Evolutionary conservation across 2,797 vertebrate species (phyloP).

Genomic region (Pitangus sulphuratus): DNA sequence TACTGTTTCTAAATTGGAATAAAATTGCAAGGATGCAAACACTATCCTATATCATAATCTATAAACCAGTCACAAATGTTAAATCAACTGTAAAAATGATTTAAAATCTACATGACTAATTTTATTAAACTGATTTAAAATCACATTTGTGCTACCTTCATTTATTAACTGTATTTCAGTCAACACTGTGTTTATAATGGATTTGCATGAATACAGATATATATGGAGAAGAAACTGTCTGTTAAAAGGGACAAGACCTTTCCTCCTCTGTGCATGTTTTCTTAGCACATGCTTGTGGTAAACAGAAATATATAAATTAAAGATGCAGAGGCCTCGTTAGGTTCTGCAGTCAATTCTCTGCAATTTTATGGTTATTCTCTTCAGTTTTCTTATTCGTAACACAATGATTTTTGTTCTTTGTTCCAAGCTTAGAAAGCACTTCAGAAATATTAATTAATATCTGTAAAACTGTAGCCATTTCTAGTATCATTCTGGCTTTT

Average conservation of each 20-base stretch:
- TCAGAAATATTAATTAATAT: conserved; percentile 45
- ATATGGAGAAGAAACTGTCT: background rate
- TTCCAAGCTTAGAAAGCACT: conserved; percentile 28
- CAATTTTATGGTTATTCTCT: conserved; percentile 36
- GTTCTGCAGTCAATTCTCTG: conserved; percentile 39
- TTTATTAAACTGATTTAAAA: conserved; percentile 84
- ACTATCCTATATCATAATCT: conserved; percentile 80
- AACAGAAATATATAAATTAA: conserved; percentile 24
- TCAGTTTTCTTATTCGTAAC: conserved; percentile 38
- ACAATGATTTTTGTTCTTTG: conserved; percentile 11
- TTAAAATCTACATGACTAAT: conserved; percentile 83
- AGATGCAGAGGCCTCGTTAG: conserved; percentile 39
- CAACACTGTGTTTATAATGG: conserved; percentile 62
- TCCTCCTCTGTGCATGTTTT: background rate
- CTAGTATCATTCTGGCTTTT: background rate
- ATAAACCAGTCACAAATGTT: conserved; percentile 82
- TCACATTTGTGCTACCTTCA: conserved; percentile 77
- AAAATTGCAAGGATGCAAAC: conserved; percentile 84
- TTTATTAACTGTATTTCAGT: conserved; percentile 78
- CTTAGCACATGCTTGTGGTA: background rate
- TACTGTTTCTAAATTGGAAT: conserved; percentile 86
- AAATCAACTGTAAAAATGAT: conserved; percentile 83
- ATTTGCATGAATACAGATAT: conserved; percentile 53
- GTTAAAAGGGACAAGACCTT: background rate
- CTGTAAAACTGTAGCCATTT: background rate